phyloP scores from a whole-genome alignment of 2,888 invertebrate genomes.

The Lysandra coridon region DNA sequence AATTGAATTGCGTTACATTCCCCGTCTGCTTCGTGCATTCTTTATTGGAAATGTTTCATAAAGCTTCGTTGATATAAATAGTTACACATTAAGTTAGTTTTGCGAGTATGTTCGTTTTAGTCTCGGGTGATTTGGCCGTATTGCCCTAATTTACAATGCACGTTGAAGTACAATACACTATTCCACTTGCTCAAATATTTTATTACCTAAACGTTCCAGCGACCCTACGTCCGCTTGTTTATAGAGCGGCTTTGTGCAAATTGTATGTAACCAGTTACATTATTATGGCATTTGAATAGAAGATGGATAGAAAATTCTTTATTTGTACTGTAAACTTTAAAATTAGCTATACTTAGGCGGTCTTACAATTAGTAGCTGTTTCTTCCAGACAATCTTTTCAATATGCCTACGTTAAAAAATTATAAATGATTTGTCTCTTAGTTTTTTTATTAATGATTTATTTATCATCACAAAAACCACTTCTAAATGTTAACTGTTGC shows the following conservation, averaged over 20 bases:
- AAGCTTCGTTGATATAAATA: constrained; percentile 10
- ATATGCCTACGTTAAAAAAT: too few relatives aligned
- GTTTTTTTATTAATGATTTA: too few relatives aligned
- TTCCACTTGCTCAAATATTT: constrained; percentile 10
- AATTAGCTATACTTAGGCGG: too few relatives aligned
- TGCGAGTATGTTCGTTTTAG: constrained; percentile 6
- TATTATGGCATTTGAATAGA: background rate
- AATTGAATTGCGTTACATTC: background rate
- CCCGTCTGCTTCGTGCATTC: background rate
- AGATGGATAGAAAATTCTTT: background rate
- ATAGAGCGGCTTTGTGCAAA: constrained; percentile 6
- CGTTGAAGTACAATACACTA: constrained; percentile 1
- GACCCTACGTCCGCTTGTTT: constrained; percentile 13
- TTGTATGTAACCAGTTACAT: background rate
- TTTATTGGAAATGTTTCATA: constrained; percentile 10
- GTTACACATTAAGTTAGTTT: background rate
- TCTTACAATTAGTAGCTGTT: too few relatives aligned
- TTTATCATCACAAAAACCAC: too few relatives aligned
- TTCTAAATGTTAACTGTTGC: too few relatives aligned
- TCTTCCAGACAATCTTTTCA: too few relatives aligned
- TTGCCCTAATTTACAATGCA: constrained; percentile 8
- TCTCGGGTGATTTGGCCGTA: background rate
- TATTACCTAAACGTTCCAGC: constrained; percentile 16
- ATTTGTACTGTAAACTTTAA: too few relatives aligned
- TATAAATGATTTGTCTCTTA: too few relatives aligned